Evolutionary conservation across 2,113 vertebrate species (phyloP).

Genomic region (Osmerus mordax): DNA sequence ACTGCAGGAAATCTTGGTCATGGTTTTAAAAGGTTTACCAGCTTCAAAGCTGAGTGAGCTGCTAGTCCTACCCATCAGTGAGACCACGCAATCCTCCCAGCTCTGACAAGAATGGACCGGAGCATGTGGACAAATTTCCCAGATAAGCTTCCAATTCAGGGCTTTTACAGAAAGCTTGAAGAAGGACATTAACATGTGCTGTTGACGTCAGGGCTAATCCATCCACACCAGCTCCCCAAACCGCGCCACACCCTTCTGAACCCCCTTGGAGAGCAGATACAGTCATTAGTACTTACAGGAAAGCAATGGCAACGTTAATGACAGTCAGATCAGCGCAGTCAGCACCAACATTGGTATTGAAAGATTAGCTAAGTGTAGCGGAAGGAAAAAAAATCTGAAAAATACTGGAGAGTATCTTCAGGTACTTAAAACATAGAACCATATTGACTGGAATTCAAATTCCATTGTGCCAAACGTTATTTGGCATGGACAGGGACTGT

Average conservation of each 20-base stretch:
- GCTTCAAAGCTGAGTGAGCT: conserved; percentile 70
- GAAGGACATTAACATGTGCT: conserved; percentile 60
- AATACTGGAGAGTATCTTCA: background rate
- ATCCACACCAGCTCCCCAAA: conserved; percentile 46
- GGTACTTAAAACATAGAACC: conserved; percentile 20
- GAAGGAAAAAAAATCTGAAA: background rate
- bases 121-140: conserved; percentile 62
- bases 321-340: conserved; percentile 25
- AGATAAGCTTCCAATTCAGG: conserved; percentile 60
- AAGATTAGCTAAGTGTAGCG: background rate
- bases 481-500: background rate
- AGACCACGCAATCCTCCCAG: conserved; percentile 66
- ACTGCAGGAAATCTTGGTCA: conserved; percentile 70
- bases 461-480: background rate
- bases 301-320: conserved; percentile 31
- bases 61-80: conserved; percentile 59
- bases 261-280: conserved; percentile 34
- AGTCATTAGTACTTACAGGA: conserved; percentile 50
- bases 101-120: conserved; percentile 54
- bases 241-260: conserved; percentile 26
- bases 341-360: conserved; percentile 10
- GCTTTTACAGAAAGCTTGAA: conserved; percentile 58
- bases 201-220: conserved; percentile 63
- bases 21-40: conserved; percentile 74
- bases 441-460: background rate